Conservation (phyloP, 1,140 invertebrate species). For the Stenopsyche tienmushanensis region DNA sequence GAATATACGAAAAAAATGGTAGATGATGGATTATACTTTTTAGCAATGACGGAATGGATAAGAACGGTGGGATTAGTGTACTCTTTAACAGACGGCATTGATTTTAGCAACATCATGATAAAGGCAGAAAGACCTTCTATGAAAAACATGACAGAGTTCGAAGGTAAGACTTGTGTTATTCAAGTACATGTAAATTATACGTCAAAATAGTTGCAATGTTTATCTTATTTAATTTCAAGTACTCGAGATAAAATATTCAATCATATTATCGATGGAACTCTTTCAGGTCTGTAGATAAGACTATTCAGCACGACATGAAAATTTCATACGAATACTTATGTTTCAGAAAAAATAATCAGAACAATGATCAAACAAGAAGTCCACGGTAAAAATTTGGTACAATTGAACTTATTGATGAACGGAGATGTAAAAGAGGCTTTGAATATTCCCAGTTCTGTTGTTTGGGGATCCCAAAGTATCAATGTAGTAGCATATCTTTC, state of each 20-base stretch:
- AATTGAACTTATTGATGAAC: constrained; percentile 67
- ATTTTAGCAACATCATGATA: constrained; percentile 74
- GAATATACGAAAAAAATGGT: constrained; percentile 55
- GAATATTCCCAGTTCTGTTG: constrained; percentile 60
- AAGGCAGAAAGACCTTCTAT: background rate
- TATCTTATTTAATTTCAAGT: background rate
- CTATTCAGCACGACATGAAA: too few species aligned
- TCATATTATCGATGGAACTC: background rate
- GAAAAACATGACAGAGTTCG: background rate
- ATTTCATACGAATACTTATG: too few species aligned
- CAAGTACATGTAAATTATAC: background rate
- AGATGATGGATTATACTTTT: constrained; percentile 55
- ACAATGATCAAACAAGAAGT: background rate
- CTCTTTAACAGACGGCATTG: constrained; percentile 61
- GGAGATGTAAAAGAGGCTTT: constrained; percentile 65
- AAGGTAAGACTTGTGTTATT: background rate
- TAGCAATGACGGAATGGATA: constrained; percentile 66
- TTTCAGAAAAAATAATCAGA: constrained; percentile 25
- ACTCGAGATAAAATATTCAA: background rate
- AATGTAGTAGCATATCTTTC: constrained; percentile 64
- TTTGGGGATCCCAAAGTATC: constrained; percentile 62
- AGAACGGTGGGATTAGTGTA: constrained; percentile 62
- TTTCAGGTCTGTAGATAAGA: too few species aligned
- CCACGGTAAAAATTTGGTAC: constrained; percentile 40
- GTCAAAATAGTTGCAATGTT: background rate